Base-by-base conservation (phyloP, 1,140 invertebrate genomes). In the Atta texana region DNA sequence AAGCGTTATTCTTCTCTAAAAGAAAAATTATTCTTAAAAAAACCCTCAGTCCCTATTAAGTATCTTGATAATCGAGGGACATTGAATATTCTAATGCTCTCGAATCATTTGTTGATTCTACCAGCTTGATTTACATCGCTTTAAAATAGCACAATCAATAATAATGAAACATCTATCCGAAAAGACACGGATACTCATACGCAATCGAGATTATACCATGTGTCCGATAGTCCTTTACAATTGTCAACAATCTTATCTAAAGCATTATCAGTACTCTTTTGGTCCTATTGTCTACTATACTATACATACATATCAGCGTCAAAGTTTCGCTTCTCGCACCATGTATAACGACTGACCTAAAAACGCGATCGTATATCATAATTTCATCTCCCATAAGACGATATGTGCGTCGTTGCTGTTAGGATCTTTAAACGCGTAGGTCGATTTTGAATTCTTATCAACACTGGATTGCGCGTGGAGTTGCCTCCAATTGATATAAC, bases 301-400 rank as follows among this genome's bases (percentile, higher is more conserved):
- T 68, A 44, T 44, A 78, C 72, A 68, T 63, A 63, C 28, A 63
- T 57, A 51, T 66, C 49, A 39, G 24, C 51, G 31, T 86, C 74
- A 78, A 81, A 61, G 80, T 86, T 80, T 68, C 61, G 76, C 76
- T 31, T 71, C 24, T 82, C 81, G 55, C 75, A 90, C 44, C 53
- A 63, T 55, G 69, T 28, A 61, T 51, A 80, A 85, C 78, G 64
- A 63, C 21, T 39, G 31, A 14, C 53, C 86, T 88, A 87, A n/a
- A 21, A 53, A 21, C 21, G 28, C 75, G 68, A 89, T 90, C 91
- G 75, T 90, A 88, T 92, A 96, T 96, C 96, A 98, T 96, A 98
- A 96, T 92, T 98, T 98, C 96, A 98, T 98, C 95, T 98, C 98
- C 98, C 98, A 98, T 14, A 98, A 96, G 53, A 98, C 97, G 89